Base-by-base conservation (phyloP, 2,888 invertebrate species). In the Drosophila colorata region DNA sequence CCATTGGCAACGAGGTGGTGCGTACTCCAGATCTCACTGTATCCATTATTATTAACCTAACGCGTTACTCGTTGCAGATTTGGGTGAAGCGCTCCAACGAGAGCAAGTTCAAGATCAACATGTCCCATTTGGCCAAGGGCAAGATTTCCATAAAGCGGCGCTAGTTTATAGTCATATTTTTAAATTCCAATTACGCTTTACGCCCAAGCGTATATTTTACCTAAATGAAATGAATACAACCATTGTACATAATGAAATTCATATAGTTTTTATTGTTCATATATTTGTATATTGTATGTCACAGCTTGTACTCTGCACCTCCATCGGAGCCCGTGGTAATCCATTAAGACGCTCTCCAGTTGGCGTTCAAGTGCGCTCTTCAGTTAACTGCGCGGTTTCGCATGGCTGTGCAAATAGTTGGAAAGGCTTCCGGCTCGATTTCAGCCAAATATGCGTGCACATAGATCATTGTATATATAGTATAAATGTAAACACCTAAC, bases 1-100 rank as follows among this genome's bases (percentile, higher is more conserved):
- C 97, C 38, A 97, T 98, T 88, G 97, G 97, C 49, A 96, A 96
- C 64, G 97, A 98, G 92, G 96, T 96, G 93, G 97, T 98, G 90
- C 93, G 94, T 84, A 37, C 5, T 18, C 4, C 35, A 6, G 8
- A 13, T n/a, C n/a, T n/a, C n/a, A n/a, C n/a, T n/a, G n/a, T 25
- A 25, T 1, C 7, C 7, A 7, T 25, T 28, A 28, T 28, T 28
- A 28, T 28, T 2, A 28, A 28, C n/a, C n/a, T 28, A 28, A 28
- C 25, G 8, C 25, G 8, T 11, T 2, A 76, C 23, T 38, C 14
- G 77, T 94, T 94, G 2, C 93, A 98, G 97, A 95, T 98, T 90
- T 98, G 96, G 95, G 97, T 98, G 47, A 97, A 98, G 90, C 97
- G 97, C 92, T 94, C 95, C 0, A 93, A 91, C 8, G 97, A 97